Percentiles rank a stretch among this genome's conserved stretches.
phyloP scores from a whole-genome alignment of 1,140 invertebrate species.

The Ceratosolen fusciceps region DNA sequence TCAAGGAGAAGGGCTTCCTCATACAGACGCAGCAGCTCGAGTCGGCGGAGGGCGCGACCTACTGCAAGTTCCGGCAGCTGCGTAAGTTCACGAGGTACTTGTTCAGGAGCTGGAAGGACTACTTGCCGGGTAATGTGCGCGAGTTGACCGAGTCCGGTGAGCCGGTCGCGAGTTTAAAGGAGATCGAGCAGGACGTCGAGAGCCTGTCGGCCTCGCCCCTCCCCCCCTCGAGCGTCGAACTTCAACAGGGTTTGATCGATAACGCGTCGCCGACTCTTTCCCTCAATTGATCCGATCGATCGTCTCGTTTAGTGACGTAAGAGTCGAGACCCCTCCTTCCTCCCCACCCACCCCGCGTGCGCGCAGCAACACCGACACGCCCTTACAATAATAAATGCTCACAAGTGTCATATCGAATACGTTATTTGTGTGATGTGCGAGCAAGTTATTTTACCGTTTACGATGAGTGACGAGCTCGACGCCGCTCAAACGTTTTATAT shows the following conservation, averaged over 20 bases:
- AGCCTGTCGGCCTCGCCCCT: not conserved
- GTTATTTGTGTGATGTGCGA: slow-evolving; percentile 8
- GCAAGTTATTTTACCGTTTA: slow-evolving; percentile 13
- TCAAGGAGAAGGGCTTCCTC: slow-evolving; percentile 92
- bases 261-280: slow-evolving; percentile 6
- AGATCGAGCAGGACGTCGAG: slow-evolving; percentile 16
- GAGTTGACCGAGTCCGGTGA: slow-evolving; percentile 60
- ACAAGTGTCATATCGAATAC: slow-evolving; percentile 11
- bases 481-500: slow-evolving; percentile 17
- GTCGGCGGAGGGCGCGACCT: slow-evolving; percentile 91
- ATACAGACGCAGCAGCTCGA: slow-evolving; percentile 94
- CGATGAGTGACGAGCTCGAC: not conserved
- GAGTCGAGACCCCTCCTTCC: too few relatives aligned
- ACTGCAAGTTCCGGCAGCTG: slow-evolving; percentile 92
- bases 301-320: not conserved
- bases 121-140: slow-evolving; percentile 84
- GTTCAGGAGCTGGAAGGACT: slow-evolving; percentile 93
- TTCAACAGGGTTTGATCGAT: not conserved
- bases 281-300: slow-evolving; percentile 19
- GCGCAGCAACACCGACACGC: too few relatives aligned
- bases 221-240: not conserved
- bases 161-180: slow-evolving; percentile 1
- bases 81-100: slow-evolving; percentile 93
- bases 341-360: too few relatives aligned
- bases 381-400: not conserved